Conservation (phyloP, 2,797 vertebrate genomes). For the Amazona finschi region DNA sequence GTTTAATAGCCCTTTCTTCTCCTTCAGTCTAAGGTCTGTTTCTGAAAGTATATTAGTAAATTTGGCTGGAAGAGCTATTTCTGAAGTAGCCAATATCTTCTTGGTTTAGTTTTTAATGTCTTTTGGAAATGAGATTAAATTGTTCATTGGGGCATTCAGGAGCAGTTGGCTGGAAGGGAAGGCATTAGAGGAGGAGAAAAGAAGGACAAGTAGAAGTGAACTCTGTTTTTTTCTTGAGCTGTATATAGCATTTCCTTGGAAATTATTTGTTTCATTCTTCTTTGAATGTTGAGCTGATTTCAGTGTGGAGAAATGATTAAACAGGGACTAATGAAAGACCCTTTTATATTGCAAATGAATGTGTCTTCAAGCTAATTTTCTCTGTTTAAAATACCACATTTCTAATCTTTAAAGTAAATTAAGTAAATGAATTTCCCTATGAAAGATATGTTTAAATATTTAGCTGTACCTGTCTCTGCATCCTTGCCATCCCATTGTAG, state of each 20-base stretch:
- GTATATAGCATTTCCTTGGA: neutral
- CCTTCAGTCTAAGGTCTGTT: neutral
- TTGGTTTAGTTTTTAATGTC: neutral
- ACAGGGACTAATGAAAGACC: constrained; percentile 37
- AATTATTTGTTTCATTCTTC: neutral
- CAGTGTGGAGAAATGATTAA: constrained; percentile 28
- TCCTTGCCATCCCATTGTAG: neutral
- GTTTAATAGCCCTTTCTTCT: neutral
- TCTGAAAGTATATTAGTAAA: neutral
- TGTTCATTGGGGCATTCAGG: neutral
- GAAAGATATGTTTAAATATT: neutral
- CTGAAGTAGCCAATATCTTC: neutral
- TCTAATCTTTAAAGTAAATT: neutral
- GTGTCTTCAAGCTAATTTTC: neutral
- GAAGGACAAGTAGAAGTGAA: neutral
- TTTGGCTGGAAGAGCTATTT: neutral
- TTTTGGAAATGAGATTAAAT: neutral
- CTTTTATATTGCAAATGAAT: neutral
- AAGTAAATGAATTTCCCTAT: neutral
- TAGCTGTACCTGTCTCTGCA: neutral
- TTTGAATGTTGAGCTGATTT: constrained; percentile 15
- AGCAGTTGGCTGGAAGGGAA: neutral
- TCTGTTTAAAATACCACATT: neutral
- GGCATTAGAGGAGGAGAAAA: neutral
- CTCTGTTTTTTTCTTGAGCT: neutral